Evolutionary conservation across 2,888 invertebrate species (phyloP).

Genomic region (Zygothrica quintamaculata): DNA sequence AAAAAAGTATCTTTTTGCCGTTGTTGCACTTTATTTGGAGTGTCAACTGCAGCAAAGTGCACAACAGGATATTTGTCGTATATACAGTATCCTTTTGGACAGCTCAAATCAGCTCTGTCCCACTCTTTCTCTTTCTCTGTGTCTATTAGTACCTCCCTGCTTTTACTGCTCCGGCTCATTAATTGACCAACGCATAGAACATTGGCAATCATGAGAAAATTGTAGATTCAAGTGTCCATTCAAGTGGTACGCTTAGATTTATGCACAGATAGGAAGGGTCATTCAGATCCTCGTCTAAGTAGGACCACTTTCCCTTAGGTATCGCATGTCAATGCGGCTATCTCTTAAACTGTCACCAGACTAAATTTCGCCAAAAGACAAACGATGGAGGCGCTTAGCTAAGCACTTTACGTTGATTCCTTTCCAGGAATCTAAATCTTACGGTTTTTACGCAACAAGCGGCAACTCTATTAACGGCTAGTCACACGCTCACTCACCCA

Average conservation of each 20-base stretch:
- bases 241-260: constrained; percentile 71
- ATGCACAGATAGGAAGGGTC: constrained; percentile 60
- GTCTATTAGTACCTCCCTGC: no score
- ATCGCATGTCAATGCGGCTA: constrained; percentile 62
- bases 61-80: constrained; percentile 72
- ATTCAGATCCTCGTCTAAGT: constrained; percentile 28
- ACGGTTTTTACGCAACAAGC: constrained; percentile 51
- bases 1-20: constrained; percentile 63
- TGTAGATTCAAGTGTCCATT: constrained; percentile 70
- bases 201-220: constrained; percentile 75
- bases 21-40: constrained; percentile 77
- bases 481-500: constrained; percentile 39
- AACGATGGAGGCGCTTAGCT: constrained; percentile 57
- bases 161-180: constrained; percentile 64
- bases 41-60: constrained; percentile 72
- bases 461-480: constrained; percentile 64
- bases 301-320: constrained; percentile 69
- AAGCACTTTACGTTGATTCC: constrained; percentile 33
- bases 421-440: constrained; percentile 59
- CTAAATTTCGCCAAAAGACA: constrained; percentile 44
- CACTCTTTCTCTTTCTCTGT: no score
- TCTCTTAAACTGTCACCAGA: constrained; percentile 65
- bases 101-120: constrained; percentile 7
- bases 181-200: constrained; percentile 69
- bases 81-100: constrained; percentile 33